Evolutionary conservation across 2,888 invertebrate species (phyloP), one percentile per base, ranked within the genome.

Genomic region (Anoplius nigerrimus): DNA sequence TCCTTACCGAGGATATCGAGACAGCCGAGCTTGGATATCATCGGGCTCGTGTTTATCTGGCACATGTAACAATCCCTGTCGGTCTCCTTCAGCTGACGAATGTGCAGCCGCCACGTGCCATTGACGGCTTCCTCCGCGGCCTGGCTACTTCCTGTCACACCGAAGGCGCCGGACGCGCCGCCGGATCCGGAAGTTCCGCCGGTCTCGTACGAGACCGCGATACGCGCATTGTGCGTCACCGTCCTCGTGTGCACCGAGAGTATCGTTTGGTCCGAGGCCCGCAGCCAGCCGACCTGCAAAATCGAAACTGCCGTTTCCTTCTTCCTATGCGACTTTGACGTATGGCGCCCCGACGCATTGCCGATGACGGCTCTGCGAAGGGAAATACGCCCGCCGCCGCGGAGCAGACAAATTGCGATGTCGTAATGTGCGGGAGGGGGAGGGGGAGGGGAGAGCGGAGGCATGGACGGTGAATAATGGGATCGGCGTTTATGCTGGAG

Each of bases 51-150:
- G 90, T 97, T 97, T 84, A 97, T 95, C 91, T 97, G 96, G 86
- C 97, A 97, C 95, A 96, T 95, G 89, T 97, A 97, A 87, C 96
- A 97, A 69, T 95, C 97, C 54, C 94, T 92, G 89, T 97, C 97
- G 52, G 93, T 92, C 82, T 95, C 95, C 75, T 94, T 92, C 61
- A 97, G 91, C 71, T 95, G 95, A 68, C 94, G 91, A 85, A 97
- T 95, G 88, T 95, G 93, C 68, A 97, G 90, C 88, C 95, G 95
- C 97, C 96, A 97, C 72, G 95, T 96, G 82, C 93, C 92, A 70
- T 94, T 92, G 72, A 95, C 94, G 87, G 95, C 95, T 84, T 93
- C 94, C 54, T 96, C 94, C 80, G 93, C 93, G 85, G 96, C 94
- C 62, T 96, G 91, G 15, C 94, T 93, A 81, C 95, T 95, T 84